Evolutionary conservation across 2,113 vertebrate genomes (phyloP), one percentile per base, ranked within the genome.

Genomic region (Neogale vison): DNA sequence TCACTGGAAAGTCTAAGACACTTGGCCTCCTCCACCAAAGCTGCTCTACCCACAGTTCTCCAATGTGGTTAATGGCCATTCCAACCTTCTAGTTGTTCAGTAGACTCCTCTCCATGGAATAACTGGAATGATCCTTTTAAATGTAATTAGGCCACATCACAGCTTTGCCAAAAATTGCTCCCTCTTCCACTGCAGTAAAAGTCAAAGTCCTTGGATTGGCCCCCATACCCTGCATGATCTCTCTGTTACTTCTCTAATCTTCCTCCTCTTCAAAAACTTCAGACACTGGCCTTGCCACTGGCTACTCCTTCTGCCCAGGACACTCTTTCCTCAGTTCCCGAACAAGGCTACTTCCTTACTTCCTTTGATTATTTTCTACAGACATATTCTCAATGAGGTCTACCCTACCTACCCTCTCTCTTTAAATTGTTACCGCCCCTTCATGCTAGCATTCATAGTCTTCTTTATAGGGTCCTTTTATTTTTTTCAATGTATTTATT

Each of bases 1-100:
- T 93, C 59, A 80, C 71, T 86, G 45, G 23, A 65, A 91, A 92
- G 42, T 80, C 55, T 61, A 36, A 97, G 42, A 88, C 12, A 89
- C 47, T 96, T 93, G n/a, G 79, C n/a, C 13, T 65, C 12, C 34
- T 13, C 21, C n/a, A 9, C 52, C 63, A 31, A 92, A 29, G 21
- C 72, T 74, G 42, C 45, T 90, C 42, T 8, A 45, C 15, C 39
- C 31, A 52, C 12, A 69, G 45, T 80, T 67, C 63, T 76, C 50
- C 50, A 57, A 23, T 7, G 39, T 34, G 69, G 59, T 21, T 57
- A 69, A 63, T 2, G 26, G 23, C 18, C 50, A 80, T 34, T 74
- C 47, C 36, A 50, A 71, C n/a, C 31, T 80, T 18, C 18, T 34
- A 69, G 39, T 34, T 95, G 52, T 29, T 88, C 81, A 57, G 55